Conservation (phyloP, 2,113 vertebrate species). For the Bostrychus sinensis region DNA sequence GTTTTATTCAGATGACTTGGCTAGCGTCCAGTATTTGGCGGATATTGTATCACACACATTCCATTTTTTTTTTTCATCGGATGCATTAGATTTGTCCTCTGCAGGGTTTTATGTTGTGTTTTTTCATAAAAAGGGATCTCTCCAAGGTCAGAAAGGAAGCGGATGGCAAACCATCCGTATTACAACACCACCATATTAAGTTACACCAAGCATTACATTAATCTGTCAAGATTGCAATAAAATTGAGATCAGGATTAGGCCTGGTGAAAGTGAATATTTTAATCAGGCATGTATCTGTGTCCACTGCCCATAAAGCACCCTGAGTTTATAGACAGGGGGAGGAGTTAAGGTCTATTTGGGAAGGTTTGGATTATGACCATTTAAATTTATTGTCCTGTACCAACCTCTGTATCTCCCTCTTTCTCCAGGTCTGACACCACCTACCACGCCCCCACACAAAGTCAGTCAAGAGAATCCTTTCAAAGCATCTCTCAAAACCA, state of each 20-base stretch:
- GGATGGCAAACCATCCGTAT: constrained; percentile 61
- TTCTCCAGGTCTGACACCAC: constrained; percentile 95
- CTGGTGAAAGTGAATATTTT: constrained; percentile 79
- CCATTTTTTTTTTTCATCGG: constrained; percentile 32
- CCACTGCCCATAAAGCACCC: constrained; percentile 71
- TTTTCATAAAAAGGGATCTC: constrained; percentile 49
- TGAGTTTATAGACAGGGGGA: constrained; percentile 56
- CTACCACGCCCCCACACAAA: constrained; percentile 99
- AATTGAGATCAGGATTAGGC: constrained; percentile 76
- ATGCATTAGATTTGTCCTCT: constrained; percentile 50
- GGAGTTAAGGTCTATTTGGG: constrained; percentile 27
- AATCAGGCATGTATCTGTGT: constrained; percentile 75
- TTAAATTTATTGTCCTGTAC: constrained; percentile 46
- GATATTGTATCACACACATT: constrained; percentile 43
- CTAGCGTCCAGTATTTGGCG: constrained; percentile 16
- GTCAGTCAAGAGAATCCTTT: constrained; percentile 98
- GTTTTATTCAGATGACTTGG: constrained; percentile 57
- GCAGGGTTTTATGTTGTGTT: constrained; percentile 26
- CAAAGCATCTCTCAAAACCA: constrained; percentile 94
- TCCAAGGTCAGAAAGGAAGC: constrained; percentile 72
- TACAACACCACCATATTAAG: constrained; percentile 69
- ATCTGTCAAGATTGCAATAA: constrained; percentile 81
- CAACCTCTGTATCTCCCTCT: constrained; percentile 49
- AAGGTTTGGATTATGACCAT: constrained; percentile 61
- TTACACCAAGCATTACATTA: constrained; percentile 80